Percentiles rank a stretch among this genome's conserved stretches.
These are phyloP conservation scores for Reinhardtius hippoglossoides DNA, from an alignment of 2,113 vertebrate genomes.

Conservation along the genomic window DNA sequence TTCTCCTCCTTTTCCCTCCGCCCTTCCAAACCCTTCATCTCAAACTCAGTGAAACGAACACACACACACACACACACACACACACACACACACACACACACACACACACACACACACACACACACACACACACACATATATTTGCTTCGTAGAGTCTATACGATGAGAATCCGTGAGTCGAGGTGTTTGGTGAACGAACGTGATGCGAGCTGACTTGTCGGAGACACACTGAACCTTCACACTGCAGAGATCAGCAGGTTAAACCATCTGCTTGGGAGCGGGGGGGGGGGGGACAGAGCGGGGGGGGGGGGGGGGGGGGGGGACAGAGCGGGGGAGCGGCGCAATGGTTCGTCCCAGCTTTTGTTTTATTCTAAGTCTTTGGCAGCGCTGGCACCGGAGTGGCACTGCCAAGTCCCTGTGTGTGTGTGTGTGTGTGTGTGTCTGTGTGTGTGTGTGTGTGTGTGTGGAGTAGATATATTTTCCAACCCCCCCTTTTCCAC, in stretches of 20 bases:
- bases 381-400: constrained; percentile 64
- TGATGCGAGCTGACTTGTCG: constrained; percentile 49
- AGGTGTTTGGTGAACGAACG: constrained; percentile 27
- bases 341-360: constrained; percentile 73
- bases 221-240: constrained; percentile 54
- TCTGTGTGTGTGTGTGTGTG: constrained; percentile 27
- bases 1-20: neutral
- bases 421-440: constrained; percentile 28
- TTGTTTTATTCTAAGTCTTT: constrained; percentile 76
- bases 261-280: constrained; percentile 71
- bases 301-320: constrained; percentile 54
- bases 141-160: neutral
- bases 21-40: neutral
- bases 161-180: neutral
- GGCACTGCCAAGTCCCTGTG: constrained; percentile 73
- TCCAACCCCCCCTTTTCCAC: constrained; percentile 38
- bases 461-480: constrained; percentile 38
- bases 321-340: constrained; percentile 15
- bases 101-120: too few relatives aligned
- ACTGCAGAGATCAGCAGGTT: constrained; percentile 56
- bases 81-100: neutral
- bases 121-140: neutral
- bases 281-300: constrained; percentile 37
- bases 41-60: neutral
- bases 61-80: too few relatives aligned